Evolutionary conservation across 2,113 vertebrate genomes (phyloP).

Genomic region (Pleuronectes platessa): DNA sequence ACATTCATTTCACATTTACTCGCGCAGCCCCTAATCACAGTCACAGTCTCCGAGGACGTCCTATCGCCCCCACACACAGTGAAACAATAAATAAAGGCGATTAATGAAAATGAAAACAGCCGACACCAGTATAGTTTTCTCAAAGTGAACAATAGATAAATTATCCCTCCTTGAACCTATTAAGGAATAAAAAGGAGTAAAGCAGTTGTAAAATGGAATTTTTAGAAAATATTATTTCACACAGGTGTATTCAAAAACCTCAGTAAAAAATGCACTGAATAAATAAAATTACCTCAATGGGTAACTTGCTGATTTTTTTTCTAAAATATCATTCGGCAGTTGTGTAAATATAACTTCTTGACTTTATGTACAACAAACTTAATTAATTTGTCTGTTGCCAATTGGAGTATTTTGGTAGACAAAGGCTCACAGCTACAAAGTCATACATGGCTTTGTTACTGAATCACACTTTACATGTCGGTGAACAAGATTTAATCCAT

Average conservation of each 20-base stretch:
- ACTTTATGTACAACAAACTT: too few relatives aligned
- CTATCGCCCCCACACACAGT: constrained; percentile 24
- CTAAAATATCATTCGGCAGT: too few relatives aligned
- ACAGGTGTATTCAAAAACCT: background rate
- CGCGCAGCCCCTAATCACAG: constrained; percentile 39
- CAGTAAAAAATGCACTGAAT: too few relatives aligned
- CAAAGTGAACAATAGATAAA: constrained; percentile 7
- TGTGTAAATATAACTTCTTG: too few relatives aligned
- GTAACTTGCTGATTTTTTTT: too few relatives aligned
- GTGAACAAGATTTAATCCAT: constrained; percentile 24
- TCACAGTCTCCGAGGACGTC: constrained; percentile 37
- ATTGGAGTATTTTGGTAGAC: background rate
- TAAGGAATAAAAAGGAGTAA: background rate
- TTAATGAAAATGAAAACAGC: constrained; percentile 52
- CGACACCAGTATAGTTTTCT: constrained; percentile 5
- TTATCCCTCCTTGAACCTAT: background rate
- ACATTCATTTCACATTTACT: constrained; percentile 50
- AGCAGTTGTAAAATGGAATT: background rate
- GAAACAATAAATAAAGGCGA: constrained; percentile 47
- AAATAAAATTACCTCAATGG: too few relatives aligned
- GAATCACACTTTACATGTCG: background rate
- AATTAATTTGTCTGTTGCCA: too few relatives aligned
- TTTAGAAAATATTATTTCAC: background rate
- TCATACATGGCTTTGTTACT: background rate
- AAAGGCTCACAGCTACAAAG: background rate